phyloP scores from a whole-genome alignment of 2,888 invertebrate species.

The Leucophenga maculata region DNA sequence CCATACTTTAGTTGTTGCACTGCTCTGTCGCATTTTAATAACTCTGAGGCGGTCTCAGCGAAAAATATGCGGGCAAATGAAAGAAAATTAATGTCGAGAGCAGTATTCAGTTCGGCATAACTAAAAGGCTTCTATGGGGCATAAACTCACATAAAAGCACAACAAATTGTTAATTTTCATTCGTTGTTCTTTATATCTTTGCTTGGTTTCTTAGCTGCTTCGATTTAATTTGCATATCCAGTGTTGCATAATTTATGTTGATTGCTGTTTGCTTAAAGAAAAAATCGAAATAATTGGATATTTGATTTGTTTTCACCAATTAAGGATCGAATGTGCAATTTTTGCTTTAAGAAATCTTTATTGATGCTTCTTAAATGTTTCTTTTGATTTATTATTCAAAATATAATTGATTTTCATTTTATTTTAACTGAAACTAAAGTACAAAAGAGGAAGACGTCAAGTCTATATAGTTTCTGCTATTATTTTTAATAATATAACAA shows the following conservation, averaged over 20 bases:
- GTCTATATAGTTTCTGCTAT: too few relatives aligned
- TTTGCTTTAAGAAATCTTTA: too few relatives aligned
- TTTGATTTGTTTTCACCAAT: too few relatives aligned
- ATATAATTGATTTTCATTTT: too few relatives aligned
- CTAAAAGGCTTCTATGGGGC: slow-evolving; percentile 35
- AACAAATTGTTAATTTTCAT: slow-evolving; percentile 63
- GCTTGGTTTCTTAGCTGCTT: slow-evolving; percentile 33
- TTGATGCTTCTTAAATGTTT: too few relatives aligned
- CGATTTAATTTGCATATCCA: slow-evolving; percentile 54
- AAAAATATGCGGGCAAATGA: background rate
- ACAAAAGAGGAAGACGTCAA: too few relatives aligned
- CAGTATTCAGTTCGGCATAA: background rate
- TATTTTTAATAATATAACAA: too few relatives aligned
- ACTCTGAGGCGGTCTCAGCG: slow-evolving; percentile 43
- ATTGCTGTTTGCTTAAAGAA: background rate
- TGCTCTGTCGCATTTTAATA: slow-evolving; percentile 38
- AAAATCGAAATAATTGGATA: too few relatives aligned
- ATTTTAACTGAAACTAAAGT: too few relatives aligned
- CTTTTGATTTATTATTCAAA: too few relatives aligned
- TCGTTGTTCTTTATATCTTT: background rate
- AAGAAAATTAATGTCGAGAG: background rate
- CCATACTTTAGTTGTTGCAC: too few relatives aligned
- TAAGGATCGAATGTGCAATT: too few relatives aligned
- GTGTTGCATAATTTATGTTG: slow-evolving; percentile 30
- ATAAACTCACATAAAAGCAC: slow-evolving; percentile 60